Base-by-base conservation (phyloP, 1,140 invertebrate genomes). In the Camponotus vicinus region DNA sequence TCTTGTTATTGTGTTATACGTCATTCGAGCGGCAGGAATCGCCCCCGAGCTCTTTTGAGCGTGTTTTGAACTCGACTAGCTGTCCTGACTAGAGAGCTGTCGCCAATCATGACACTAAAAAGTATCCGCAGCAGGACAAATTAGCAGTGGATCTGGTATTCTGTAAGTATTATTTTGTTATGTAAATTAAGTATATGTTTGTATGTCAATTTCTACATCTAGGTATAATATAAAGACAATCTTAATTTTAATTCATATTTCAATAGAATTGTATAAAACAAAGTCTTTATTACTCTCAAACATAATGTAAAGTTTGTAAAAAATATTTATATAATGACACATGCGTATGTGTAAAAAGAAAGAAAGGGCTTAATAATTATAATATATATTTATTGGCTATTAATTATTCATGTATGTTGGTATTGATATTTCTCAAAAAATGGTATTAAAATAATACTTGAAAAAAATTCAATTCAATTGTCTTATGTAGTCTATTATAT, bases 101-200 rank as follows among this genome's bases (percentile, higher is more conserved):
- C 9, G 15, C 34, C 59, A 59, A 6, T 57, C 85, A 86, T 70
- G 76, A 88, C 32, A 79, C 3, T 75, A 9, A 15, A 2, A 8
- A 83, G 32, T 32, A 32, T 69, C n/a, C 27, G 3, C 52, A 21
- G 21, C 70, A 79, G 66, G 37, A 32, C 11, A 15, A 55, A 73
- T 71, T 89, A 83, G 11, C 57, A 83, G 88, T 64, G 32, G 0
- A 71, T 42, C n/a, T 64, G 27, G 37, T 77, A 76, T 88, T 88
- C 61, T 34, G 87, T 88, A 91, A 92, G 86, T 13, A 90, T 86
- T 66, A 32, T 63, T 2, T 86, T 67, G 6, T 32, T 57, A 11
- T 18, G 69, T 89, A 66, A 64, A 49, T 34, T 34, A 73, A 52
- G 15, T 9, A 4, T 73, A 3, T 34, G 8, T 75, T 2, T 8